Evolutionary conservation across 2,797 vertebrate species (phyloP), one percentile per base, ranked within the genome.

Genomic region (Pseudocheirus occidentalis): DNA sequence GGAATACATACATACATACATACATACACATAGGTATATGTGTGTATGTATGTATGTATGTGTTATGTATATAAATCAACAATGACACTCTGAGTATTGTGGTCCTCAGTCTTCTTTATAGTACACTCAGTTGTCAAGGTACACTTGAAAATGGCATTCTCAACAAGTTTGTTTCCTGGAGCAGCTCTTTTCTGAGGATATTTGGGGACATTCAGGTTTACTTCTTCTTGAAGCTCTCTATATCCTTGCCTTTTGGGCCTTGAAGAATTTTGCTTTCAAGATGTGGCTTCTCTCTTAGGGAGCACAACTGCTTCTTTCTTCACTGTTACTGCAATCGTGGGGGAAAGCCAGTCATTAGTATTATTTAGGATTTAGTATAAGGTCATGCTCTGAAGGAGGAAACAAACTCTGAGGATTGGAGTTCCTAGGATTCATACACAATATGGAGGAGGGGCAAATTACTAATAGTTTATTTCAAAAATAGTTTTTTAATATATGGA

Each of bases 401-500:
- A 93, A 81, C 6, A 92, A 62, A 13, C 66, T 81, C 66, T 46
- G 16, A 0, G 91, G 24, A 55, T 1, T 58, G 11, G 92, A 9
- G 92, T 89, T 91, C 52, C 92, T 58, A 7, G 0, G 53, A 11
- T 92, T 89, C 1, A 50, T 55, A 93, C 59, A 28, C 27, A 11
- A 40, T 21, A 46, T 46, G 0, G 12, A 18, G 27, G 6, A 95
- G 4, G 1, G 46, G 52, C 92, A 56, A 95, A 92, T 95, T 62
- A 89, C 18, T 52, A 12, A 31, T 53, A 31, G 5, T 34, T 7
- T 50, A 31, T 81, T 95, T 97, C 91, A 0, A 21, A 96, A 96
- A 94, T 91, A 1, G 3, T 66, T 94, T 95, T 94, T 93, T 91
- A 91, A 91, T 90, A 91, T 92, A 62, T 93, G 62, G 94, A 54